Evolutionary conservation across 2,113 vertebrate species (phyloP).

Genomic region (Barbus barbus): DNA sequence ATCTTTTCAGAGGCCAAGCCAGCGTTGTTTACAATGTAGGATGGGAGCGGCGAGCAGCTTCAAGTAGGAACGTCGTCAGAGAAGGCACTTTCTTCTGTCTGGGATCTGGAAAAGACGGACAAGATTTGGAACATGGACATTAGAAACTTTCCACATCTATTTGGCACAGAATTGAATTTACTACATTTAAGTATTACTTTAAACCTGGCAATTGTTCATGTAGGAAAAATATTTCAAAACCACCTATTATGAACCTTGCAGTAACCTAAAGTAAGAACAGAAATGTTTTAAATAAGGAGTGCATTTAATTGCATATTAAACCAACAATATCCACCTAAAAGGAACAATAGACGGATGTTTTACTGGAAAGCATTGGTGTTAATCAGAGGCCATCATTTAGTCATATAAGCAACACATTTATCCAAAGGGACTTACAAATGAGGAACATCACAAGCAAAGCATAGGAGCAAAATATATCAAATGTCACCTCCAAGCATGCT

Average conservation of each 20-base stretch:
- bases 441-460: background rate
- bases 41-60: constrained; percentile 67
- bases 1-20: constrained; percentile 48
- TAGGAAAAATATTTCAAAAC: background rate
- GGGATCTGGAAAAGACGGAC: constrained; percentile 73
- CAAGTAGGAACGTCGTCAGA: constrained; percentile 74
- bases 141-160: constrained; percentile 32
- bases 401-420: too few relatives aligned
- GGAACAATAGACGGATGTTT: background rate
- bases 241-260: background rate
- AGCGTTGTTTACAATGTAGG: constrained; percentile 58
- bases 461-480: background rate
- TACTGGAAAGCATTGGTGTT: background rate
- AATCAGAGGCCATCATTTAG: background rate
- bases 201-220: background rate
- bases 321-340: background rate
- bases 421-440: background rate
- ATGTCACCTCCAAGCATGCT: background rate
- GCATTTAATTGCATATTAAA: background rate
- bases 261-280: background rate
- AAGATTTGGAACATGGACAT: constrained; percentile 51
- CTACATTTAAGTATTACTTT: background rate
- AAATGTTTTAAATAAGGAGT: background rate
- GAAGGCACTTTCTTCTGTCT: constrained; percentile 87
- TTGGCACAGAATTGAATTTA: background rate